phyloP scores from a whole-genome alignment of 1,140 invertebrate genomes.

The Heliconius congener region DNA sequence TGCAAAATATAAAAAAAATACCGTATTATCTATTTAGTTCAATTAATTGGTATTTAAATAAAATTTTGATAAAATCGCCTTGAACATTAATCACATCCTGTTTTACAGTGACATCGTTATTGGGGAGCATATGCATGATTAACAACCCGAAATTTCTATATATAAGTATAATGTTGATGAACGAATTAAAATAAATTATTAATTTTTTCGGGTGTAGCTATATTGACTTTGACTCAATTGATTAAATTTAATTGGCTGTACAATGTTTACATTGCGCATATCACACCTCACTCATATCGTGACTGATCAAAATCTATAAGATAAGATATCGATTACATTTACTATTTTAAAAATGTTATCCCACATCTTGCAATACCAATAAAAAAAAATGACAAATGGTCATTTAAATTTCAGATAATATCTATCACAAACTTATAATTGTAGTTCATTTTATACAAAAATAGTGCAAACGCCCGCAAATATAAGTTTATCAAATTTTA shows the following conservation, averaged over 20 bases:
- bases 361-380: too few species aligned
- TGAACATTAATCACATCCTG: constrained; percentile 3
- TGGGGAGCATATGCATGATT: not conserved
- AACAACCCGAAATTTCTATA: not conserved
- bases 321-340: too few species aligned
- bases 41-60: not conserved
- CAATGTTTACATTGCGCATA: not conserved
- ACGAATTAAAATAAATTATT: constrained; percentile 1
- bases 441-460: too few species aligned
- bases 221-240: not conserved
- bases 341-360: too few species aligned
- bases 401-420: too few species aligned
- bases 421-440: too few species aligned
- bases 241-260: not conserved
- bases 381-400: too few species aligned
- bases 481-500: too few species aligned
- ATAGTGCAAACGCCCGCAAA: too few species aligned
- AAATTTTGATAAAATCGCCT: not conserved
- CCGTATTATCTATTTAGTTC: not conserved
- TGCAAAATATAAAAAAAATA: not conserved
- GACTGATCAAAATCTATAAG: not conserved
- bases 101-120: not conserved
- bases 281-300: not conserved
- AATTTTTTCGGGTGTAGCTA: not conserved
- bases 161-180: not conserved